Evolutionary conservation across 2,797 vertebrate genomes (phyloP), one percentile per base, ranked within the genome.

Genomic region (Heterohyrax brucei): DNA sequence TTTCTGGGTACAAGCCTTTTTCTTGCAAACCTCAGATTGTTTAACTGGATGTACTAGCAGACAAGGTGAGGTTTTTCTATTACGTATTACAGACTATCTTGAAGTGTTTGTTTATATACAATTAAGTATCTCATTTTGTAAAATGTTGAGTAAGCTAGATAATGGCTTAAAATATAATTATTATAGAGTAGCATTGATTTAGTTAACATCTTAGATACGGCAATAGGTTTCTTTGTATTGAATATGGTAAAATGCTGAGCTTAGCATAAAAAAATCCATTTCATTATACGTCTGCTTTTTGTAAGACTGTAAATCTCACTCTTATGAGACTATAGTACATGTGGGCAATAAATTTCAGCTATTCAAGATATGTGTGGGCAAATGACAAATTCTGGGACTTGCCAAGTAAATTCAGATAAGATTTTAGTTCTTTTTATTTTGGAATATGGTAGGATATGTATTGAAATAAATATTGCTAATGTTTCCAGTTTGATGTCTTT

Each of bases 391-490:
- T 78, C 83, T 83, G 19, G 80, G 13, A 2, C 16, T 89, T 64
- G 5, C 6, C 28, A 83, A 80, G 92, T 90, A 10, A 70, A 76
- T 44, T 77, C 14, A 83, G 5, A 48, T 59, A 75, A 26, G 4
- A 78, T 89, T 93, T 93, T 39, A 33, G 50, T 79, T 79, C 68
- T 91, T 1, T 87, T 73, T 73, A 79, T 83, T 90, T 94, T 92
- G 30, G 92, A 82, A 46, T 78, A 83, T 50, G 7, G 3, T 66
- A 89, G 39, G 39, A 21, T 91, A 89, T 56, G 62, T 93, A 87
- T 33, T 79, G 44, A 96, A 87, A 93, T 95, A 91, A 68, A 90
- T 81, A 89, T 82, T 77, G 0, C 3, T 44, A 83, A 21, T 19
- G 7, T 46, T 4, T 85, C 10, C 33, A 86, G 9, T 64, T 72